Conservation (phyloP, 2,797 vertebrate species). For the Cyprinodon diabolis region DNA sequence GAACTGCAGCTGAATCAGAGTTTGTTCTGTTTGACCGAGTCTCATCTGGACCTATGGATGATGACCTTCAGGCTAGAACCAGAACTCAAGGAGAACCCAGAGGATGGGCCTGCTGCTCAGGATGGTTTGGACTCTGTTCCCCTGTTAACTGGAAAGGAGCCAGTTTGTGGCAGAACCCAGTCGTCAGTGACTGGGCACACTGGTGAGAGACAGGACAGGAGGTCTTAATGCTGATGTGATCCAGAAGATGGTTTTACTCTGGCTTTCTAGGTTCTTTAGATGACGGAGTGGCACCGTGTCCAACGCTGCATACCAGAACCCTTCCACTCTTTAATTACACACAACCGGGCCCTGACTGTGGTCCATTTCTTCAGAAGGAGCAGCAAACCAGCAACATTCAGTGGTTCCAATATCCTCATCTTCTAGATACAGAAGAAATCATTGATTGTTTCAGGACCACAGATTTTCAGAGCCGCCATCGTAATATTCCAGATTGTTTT, state of each 20-base stretch:
- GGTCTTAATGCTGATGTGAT: not conserved
- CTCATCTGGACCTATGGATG: not conserved
- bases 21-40: slow-evolving; percentile 57
- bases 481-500: not conserved
- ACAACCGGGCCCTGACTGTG: not conserved
- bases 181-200: no score
- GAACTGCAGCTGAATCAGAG: slow-evolving; percentile 69
- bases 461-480: not conserved
- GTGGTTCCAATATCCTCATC: no score
- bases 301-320: not conserved
- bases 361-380: not conserved
- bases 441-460: not conserved
- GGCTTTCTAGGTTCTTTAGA: not conserved
- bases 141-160: no score
- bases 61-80: not conserved
- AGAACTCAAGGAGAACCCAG: not conserved
- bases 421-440: no score
- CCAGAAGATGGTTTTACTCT: not conserved
- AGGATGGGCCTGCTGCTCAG: no score
- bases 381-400: not conserved
- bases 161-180: no score
- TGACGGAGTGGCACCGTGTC: not conserved
- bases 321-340: not conserved
- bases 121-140: no score
- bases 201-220: not conserved